Evolutionary conservation across 2,113 vertebrate genomes (phyloP), one percentile per base, ranked within the genome.

Genomic region (Brachyhypopomus occidentalis): DNA sequence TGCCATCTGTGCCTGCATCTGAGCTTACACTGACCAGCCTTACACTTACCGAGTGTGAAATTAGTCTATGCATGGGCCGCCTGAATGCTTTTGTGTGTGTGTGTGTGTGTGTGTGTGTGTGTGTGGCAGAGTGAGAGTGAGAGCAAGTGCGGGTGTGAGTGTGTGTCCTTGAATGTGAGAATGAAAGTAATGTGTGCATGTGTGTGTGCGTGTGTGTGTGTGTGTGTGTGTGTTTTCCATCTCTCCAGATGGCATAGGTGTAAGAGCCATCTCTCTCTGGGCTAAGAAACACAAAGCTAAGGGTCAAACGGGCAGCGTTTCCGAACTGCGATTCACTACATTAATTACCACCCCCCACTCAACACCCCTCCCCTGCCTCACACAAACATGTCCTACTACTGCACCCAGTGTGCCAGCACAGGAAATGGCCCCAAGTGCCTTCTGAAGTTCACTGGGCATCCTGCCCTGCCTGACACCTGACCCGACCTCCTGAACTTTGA

Each of bases 31-130:
- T 79, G 78, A 84, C 78, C 83, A 85, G 78, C 56, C 69, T 88
- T 87, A 89, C 87, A 88, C 85, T 88, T 80, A 87, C 87, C 80
- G 78, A 89, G 81, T 88, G 86, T 84, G 85, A 89, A 92, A 91
- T 89, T 84, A 89, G 84, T 77, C 84, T 88, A 84, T 86, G 88
- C 88, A 82, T 84, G 79, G 77, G 87, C 79, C 75, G 85, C 74
- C 82, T 63, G 19, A 75, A 56, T 71, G 22, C 64, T 69, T 84
- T 52, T 75, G 41, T 58, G 67, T 80, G 76, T 78, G 34, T 76
- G 25, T 67, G 72, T 79, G 59, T 76, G 71, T 62, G 76, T 62
- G 81, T 70, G 73, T 80, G 62, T 34, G 41, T 62, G 72, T 77
- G 63, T 48, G 27, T 80, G 80, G 22, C 56, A 30, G 41, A 36